Conservation (phyloP, 2,797 vertebrate genomes). For the Squalus acanthias region DNA sequence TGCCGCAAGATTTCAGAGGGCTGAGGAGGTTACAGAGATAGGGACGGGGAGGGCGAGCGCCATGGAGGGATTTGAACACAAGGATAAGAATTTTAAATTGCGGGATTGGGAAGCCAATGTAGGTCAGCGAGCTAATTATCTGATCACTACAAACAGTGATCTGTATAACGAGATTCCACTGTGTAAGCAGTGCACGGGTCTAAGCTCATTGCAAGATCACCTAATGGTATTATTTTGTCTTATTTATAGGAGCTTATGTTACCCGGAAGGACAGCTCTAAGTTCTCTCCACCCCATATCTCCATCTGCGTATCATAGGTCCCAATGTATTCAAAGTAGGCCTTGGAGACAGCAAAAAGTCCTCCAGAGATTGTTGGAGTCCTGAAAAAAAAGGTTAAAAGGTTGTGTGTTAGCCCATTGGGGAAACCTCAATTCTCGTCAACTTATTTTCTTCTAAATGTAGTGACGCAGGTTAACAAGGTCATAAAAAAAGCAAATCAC, state of each 20-base stretch:
- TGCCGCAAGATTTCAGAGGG: no score
- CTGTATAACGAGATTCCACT: not conserved
- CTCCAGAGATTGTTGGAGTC: not conserved
- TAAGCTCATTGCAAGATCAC: not conserved
- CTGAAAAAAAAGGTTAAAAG: not conserved
- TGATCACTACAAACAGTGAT: not conserved
- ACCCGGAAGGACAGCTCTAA: conserved; percentile 16
- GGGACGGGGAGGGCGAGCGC: not conserved
- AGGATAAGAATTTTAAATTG: not conserved
- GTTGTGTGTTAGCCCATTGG: not conserved
- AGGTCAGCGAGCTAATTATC: not conserved
- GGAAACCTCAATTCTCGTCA: not conserved
- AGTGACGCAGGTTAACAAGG: not conserved
- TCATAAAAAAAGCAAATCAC: not conserved
- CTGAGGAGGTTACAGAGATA: not conserved
- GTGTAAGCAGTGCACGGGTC: not conserved
- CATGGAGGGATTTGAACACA: not conserved
- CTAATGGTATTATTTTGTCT: not conserved
- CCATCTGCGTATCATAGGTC: not conserved
- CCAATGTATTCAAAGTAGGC: conserved; percentile 2
- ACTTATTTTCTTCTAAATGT: not conserved
- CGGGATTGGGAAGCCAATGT: not conserved
- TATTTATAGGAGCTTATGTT: not conserved
- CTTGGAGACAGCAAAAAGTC: conserved; percentile 4
- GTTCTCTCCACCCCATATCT: conserved; percentile 15